A percentile compares a stretch with the other conserved stretches of the same genome.
Conservation (phyloP, 2,888 invertebrate species). For the Cataglyphis albicans region DNA sequence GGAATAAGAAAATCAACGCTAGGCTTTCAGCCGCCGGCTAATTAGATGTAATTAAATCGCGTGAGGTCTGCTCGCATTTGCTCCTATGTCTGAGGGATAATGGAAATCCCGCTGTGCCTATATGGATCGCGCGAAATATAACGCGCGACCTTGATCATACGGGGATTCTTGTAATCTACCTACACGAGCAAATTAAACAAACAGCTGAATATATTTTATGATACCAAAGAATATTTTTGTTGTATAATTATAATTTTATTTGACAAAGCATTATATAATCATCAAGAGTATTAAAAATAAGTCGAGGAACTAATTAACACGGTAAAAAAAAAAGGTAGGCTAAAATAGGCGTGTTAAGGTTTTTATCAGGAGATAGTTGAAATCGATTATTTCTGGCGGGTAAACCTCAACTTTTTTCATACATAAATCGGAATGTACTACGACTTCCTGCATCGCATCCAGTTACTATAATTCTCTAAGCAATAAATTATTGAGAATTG, state of each 20-base stretch:
- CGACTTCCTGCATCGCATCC: not conserved
- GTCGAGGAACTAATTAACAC: not conserved
- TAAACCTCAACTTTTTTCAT: not conserved
- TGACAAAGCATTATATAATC: not conserved
- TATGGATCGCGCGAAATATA: conserved; percentile 54
- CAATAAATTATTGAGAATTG: conserved; percentile 27
- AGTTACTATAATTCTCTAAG: conserved; percentile 42
- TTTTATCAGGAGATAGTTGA: not conserved
- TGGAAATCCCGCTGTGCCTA: conserved; percentile 68
- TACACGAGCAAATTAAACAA: not conserved
- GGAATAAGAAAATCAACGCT: conserved; percentile 63
- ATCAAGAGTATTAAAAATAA: not conserved
- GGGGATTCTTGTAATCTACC: not conserved
- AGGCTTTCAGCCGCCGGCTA: conserved; percentile 75
- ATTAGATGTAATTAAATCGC: conserved; percentile 82
- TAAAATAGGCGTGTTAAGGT: not conserved
- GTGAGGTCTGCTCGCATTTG: conserved; percentile 70
- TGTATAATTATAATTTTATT: not conserved
- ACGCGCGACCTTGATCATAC: conserved; percentile 66
- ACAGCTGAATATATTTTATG: not conserved
- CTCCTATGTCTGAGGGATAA: conserved; percentile 70
- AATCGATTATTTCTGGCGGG: not conserved
- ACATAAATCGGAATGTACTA: not conserved
- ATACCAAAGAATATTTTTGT: not conserved
- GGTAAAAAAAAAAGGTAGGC: not conserved